Conservation (phyloP, 1,140 invertebrate species). For the Elymnias hypermnestra region DNA sequence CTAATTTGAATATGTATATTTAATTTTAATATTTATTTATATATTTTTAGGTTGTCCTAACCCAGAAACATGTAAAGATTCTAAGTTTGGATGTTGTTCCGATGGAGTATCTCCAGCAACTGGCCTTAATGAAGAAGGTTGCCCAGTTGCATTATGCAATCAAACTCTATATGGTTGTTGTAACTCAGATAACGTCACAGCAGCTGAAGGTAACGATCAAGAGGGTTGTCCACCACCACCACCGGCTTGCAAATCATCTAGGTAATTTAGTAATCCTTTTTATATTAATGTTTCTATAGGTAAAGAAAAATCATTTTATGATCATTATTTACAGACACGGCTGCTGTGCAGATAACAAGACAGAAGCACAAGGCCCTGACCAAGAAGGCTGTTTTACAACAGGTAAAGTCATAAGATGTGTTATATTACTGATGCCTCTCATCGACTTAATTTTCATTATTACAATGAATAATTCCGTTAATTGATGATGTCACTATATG, state of each 20-base stretch:
- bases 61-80: conserved; percentile 86
- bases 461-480: no score
- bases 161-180: conserved; percentile 92
- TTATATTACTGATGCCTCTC: no score
- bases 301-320: no score
- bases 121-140: conserved; percentile 84
- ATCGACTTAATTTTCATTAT: no score
- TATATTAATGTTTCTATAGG: no score
- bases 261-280: no score
- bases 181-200: conserved; percentile 83
- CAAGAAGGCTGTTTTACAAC: conserved; percentile 79
- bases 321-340: conserved; percentile 75
- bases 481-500: no score
- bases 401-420: no score
- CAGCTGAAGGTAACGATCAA: conserved; percentile 87
- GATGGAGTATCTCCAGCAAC: conserved; percentile 90
- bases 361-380: conserved; percentile 81
- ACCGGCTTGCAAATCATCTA: conserved; percentile 78
- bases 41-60: conserved; percentile 78
- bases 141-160: conserved; percentile 84
- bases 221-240: conserved; percentile 87
- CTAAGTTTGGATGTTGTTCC: conserved; percentile 91
- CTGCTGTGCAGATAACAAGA: conserved; percentile 87
- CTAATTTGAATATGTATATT: background rate
- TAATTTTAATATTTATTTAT: background rate